A percentile compares a stretch with the other conserved stretches of the same genome.
Conservation (phyloP, 2,113 vertebrate species). For the Tenebrosternarchus preto region DNA sequence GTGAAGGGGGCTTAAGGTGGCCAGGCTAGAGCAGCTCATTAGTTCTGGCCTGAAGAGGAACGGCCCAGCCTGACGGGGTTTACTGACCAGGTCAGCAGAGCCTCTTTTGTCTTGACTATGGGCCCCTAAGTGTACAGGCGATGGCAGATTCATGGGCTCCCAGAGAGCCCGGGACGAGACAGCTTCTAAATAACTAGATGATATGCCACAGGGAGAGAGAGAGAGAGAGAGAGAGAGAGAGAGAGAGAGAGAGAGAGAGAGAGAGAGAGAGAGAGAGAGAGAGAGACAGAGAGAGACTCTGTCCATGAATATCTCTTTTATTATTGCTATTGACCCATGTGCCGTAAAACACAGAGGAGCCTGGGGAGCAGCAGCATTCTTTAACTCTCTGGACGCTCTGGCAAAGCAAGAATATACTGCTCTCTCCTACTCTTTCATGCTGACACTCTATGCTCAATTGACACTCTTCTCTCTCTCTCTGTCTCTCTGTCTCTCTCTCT, state of each 20-base stretch:
- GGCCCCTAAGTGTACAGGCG: slow-evolving; percentile 56
- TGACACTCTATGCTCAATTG: slow-evolving; percentile 43
- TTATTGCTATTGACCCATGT: slow-evolving; percentile 72
- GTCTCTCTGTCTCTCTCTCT: neutral
- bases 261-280: slow-evolving; percentile 14
- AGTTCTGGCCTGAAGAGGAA: slow-evolving; percentile 52
- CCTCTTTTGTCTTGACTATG: slow-evolving; percentile 62
- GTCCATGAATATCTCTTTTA: slow-evolving; percentile 76
- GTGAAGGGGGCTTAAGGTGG: slow-evolving; percentile 2
- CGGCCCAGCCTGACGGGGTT: slow-evolving; percentile 55
- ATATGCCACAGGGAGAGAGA: slow-evolving; percentile 58
- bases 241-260: slow-evolving; percentile 27
- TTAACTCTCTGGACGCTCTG: slow-evolving; percentile 56
- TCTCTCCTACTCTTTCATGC: slow-evolving; percentile 41
- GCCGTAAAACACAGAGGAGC: slow-evolving; percentile 64
- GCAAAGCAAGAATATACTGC: slow-evolving; percentile 34
- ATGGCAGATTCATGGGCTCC: slow-evolving; percentile 65
- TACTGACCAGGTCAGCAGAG: slow-evolving; percentile 59
- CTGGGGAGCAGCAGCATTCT: slow-evolving; percentile 57
- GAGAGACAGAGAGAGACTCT: slow-evolving; percentile 33
- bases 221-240: slow-evolving; percentile 43
- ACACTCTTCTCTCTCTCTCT: neutral
- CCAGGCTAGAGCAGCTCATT: slow-evolving; percentile 42
- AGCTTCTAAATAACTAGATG: slow-evolving; percentile 71
- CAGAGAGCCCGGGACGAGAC: slow-evolving; percentile 41